Percentiles rank a stretch among this genome's conserved stretches.
Evolutionary conservation across 2,888 invertebrate species (phyloP).

Genomic region (Achlya flavicornis): DNA sequence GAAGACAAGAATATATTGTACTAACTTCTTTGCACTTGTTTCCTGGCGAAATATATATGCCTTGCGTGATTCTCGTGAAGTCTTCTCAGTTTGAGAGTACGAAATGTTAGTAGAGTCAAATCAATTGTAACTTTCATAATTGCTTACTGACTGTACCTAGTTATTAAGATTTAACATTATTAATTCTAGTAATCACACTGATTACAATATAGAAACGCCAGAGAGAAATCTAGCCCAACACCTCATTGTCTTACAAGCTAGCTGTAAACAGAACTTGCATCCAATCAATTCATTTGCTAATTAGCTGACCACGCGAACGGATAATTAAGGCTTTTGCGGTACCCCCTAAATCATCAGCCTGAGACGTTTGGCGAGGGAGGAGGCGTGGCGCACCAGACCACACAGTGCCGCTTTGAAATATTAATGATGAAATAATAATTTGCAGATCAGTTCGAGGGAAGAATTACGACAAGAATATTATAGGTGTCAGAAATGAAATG

Average conservation of each 20-base stretch:
- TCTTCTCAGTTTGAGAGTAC: too few relatives aligned
- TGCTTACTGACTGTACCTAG: too few relatives aligned
- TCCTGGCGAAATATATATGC: too few relatives aligned
- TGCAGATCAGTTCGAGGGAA: neutral
- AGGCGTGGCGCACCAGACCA: constrained; percentile 29
- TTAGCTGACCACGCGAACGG: constrained; percentile 46
- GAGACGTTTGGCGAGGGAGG: constrained; percentile 34
- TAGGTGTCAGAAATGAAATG: neutral
- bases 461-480: neutral
- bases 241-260: neutral
- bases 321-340: constrained; percentile 46
- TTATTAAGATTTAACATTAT: too few relatives aligned
- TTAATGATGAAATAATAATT: constrained; percentile 18
- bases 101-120: too few relatives aligned
- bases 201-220: neutral
- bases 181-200: too few relatives aligned
- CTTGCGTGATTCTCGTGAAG: too few relatives aligned
- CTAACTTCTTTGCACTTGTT: too few relatives aligned
- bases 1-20: too few relatives aligned
- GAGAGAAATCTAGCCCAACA: neutral
- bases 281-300: constrained; percentile 37
- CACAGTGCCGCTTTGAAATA: constrained; percentile 21
- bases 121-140: too few relatives aligned
- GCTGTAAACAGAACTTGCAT: constrained; percentile 7
- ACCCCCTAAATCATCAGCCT: constrained; percentile 44